phyloP scores from a whole-genome alignment of 2,888 invertebrate species.

The Nipponacmea schrenckii region DNA sequence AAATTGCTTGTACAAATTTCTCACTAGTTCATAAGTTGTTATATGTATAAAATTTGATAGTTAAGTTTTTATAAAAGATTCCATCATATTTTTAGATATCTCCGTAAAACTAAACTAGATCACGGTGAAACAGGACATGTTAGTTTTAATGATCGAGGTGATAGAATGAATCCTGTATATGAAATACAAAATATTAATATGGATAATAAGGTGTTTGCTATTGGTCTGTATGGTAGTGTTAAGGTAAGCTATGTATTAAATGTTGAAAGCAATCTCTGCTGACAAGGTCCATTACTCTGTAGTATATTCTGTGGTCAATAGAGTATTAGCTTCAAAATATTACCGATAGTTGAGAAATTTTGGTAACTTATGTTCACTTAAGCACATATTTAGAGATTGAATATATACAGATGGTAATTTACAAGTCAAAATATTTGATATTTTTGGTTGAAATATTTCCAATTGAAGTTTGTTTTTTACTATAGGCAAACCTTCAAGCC shows the following conservation, averaged over 20 bases:
- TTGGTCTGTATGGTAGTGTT: conserved; percentile 52
- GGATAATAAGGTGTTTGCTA: conserved; percentile 69
- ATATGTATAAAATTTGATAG: no score
- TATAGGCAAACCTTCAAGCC: no score
- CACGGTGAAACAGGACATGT: conserved; percentile 85
- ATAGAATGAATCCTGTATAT: conserved; percentile 91
- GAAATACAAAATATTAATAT: conserved; percentile 84
- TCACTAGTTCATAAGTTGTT: no score
- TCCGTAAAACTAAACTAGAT: conserved; percentile 41
- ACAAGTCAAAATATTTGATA: no score
- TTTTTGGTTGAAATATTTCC: no score
- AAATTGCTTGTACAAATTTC: no score
- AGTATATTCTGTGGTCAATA: not conserved
- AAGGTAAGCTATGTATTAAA: conserved; percentile 42
- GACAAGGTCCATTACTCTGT: not conserved
- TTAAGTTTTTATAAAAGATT: no score
- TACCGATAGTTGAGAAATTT: not conserved
- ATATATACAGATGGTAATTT: no score
- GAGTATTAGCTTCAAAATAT: not conserved
- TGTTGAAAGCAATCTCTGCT: not conserved
- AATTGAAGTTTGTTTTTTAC: no score
- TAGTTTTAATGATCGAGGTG: conserved; percentile 94
- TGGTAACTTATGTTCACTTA: no score
- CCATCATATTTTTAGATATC: conserved; percentile 38
- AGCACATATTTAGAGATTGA: no score